Evolutionary conservation across 64 coral and sea anemone genomes (phyloP).

Genomic region (Porites australiensis): DNA sequence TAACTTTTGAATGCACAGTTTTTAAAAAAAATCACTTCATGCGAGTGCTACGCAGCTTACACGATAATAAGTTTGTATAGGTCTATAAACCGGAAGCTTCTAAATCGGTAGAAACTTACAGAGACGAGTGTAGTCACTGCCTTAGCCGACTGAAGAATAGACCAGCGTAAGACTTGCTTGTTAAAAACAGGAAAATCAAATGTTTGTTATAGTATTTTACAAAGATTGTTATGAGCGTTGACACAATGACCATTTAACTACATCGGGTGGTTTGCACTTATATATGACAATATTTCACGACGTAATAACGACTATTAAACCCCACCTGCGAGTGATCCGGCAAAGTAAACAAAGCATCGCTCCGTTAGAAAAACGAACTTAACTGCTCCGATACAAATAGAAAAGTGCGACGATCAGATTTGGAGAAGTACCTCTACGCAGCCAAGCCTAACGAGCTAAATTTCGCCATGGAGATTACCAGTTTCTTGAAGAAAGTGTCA

Average conservation of each 20-base stretch:
- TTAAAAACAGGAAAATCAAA: neutral
- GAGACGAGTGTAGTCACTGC: too few species aligned
- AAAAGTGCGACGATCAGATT: neutral
- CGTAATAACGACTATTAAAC: neutral
- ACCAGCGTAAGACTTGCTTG: too few species aligned
- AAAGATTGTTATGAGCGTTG: neutral
- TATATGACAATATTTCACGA: constrained; percentile 20
- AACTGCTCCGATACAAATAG: neutral
- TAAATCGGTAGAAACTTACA: too few species aligned
- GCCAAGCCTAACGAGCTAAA: neutral
- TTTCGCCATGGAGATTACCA: neutral
- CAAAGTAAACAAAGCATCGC: constrained; percentile 17
- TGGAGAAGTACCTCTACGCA: neutral
- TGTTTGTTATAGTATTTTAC: too few species aligned
- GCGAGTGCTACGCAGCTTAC: too few species aligned
- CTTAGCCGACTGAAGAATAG: too few species aligned
- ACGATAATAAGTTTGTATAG: too few species aligned
- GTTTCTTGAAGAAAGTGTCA: neutral
- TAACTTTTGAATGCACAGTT: too few species aligned
- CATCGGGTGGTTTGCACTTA: neutral
- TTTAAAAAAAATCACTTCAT: too few species aligned
- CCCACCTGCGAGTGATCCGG: constrained; percentile 21
- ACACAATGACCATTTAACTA: neutral
- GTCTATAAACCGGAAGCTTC: too few species aligned
- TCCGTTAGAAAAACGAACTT: neutral